Evolutionary conservation across 2,888 invertebrate species (phyloP), one percentile per base, ranked within the genome.

Genomic region (Prosapia bicincta): DNA sequence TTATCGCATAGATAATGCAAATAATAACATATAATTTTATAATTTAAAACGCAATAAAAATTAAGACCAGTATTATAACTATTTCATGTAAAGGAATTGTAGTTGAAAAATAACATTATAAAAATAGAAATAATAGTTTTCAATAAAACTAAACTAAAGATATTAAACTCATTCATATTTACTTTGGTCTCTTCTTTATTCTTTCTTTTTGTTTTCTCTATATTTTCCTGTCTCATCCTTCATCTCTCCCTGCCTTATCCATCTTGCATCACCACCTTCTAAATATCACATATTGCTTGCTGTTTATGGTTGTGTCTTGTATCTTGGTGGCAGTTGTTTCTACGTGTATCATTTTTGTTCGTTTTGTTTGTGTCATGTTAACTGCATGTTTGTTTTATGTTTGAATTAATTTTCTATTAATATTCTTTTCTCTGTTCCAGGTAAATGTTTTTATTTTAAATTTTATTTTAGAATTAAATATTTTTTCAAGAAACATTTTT

Each of bases 121-220:
- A n/a, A n/a, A n/a, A n/a, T n/a, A n/a, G n/a, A n/a, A n/a, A n/a
- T n/a, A n/a, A n/a, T n/a, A n/a, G n/a, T n/a, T n/a, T n/a, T n/a
- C n/a, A n/a, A n/a, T n/a, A n/a, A n/a, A n/a, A n/a, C n/a, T n/a
- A n/a, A n/a, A n/a, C n/a, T n/a, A n/a, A n/a, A n/a, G n/a, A n/a
- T n/a, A n/a, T n/a, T n/a, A n/a, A n/a, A n/a, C n/a, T n/a, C n/a
- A n/a, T n/a, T n/a, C n/a, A n/a, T n/a, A n/a, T n/a, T n/a, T n/a
- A n/a, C n/a, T n/a, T n/a, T n/a, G n/a, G 3, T 67, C 67, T 54
- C 30, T 54, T 71, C 71, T 72, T 71, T 75, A 69, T 78, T 66
- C 72, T n/a, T n/a, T n/a, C n/a, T 69, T 75, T 78, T 77, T 66
- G 30, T 24, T 76, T 70, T 77, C 43, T 68, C 66, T 74, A n/a